Conservation (phyloP, 2,888 invertebrate species). For the Mimachlamys varia region DNA sequence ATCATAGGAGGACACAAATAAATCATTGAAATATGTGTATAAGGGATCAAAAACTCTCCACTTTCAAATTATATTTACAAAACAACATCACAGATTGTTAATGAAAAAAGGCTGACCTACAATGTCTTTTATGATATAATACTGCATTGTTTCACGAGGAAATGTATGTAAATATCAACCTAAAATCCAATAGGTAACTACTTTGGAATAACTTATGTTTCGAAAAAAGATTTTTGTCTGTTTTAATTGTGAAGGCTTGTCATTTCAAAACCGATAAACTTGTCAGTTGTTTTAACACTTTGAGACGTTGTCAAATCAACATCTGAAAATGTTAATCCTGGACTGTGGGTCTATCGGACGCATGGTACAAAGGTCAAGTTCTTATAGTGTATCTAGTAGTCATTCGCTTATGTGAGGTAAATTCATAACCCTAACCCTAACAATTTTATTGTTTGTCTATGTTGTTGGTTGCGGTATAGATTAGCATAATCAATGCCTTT, state of each 20-base stretch:
- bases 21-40: no score
- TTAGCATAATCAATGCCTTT: not conserved
- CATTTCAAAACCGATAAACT: not conserved
- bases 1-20: no score
- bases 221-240: not conserved
- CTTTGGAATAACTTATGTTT: not conserved
- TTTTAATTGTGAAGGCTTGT: not conserved
- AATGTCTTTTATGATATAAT: not conserved
- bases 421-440: not conserved
- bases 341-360: not conserved
- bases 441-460: not conserved
- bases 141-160: not conserved
- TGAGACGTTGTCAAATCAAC: not conserved
- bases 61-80: no score
- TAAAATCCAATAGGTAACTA: not conserved
- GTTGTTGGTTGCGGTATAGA: not conserved
- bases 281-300: not conserved
- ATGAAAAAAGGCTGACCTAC: not conserved
- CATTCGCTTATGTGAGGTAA: not conserved
- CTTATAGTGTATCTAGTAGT: not conserved
- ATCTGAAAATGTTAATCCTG: not conserved
- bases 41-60: no score
- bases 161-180: not conserved
- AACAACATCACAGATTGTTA: no score
- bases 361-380: not conserved